Conservation (phyloP, 2,888 invertebrate species). For the Apamea monoglypha region DNA sequence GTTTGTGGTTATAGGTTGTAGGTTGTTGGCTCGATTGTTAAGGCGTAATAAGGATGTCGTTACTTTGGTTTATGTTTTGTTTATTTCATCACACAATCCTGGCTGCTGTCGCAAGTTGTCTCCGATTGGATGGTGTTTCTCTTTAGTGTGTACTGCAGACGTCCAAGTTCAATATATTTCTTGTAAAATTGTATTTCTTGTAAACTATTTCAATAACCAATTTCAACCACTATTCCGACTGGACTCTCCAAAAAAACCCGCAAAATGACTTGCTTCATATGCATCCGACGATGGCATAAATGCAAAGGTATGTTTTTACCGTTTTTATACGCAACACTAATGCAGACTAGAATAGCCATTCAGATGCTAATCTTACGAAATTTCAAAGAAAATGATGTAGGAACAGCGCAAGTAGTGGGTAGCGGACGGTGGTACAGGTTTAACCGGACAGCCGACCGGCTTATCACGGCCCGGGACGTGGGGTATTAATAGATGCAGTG, state of each 20-base stretch:
- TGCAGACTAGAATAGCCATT: constrained; percentile 51
- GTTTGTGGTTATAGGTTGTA: background rate
- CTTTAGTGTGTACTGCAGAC: background rate
- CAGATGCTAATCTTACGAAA: constrained; percentile 65
- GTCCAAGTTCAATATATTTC: background rate
- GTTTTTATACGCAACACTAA: constrained; percentile 56
- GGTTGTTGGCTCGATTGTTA: background rate
- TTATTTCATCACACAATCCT: background rate
- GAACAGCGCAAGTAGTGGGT: constrained; percentile 46
- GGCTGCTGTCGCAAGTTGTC: background rate
- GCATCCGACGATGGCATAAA: constrained; percentile 17
- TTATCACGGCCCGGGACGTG: constrained; percentile 57
- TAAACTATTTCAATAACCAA: too few relatives aligned
- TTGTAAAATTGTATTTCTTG: background rate
- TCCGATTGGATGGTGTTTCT: background rate
- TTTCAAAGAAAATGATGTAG: constrained; percentile 61
- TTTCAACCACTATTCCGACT: background rate
- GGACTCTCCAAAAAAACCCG: background rate
- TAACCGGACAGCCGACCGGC: constrained; percentile 52
- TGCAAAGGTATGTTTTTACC: constrained; percentile 44
- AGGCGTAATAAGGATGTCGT: background rate
- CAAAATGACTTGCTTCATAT: constrained; percentile 24
- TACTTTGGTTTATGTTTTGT: background rate
- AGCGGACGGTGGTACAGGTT: constrained; percentile 58
- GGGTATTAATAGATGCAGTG: constrained; percentile 64